These are phyloP conservation scores for Eulithis testata DNA, from an alignment of 2,888 invertebrate genomes.

Conservation along the genomic window DNA sequence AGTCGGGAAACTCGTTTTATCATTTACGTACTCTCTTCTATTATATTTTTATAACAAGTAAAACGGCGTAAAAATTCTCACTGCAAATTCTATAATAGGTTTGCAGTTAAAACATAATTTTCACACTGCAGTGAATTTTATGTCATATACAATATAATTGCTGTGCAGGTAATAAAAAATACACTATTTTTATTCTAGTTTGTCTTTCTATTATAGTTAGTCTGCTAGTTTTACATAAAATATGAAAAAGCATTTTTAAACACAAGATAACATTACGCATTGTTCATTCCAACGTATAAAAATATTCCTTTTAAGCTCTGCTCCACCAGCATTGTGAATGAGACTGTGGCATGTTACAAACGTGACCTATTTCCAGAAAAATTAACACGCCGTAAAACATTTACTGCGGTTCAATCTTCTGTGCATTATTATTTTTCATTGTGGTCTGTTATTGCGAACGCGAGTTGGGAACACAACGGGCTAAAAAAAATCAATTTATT, in stretches of 20 bases:
- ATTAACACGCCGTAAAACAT: conserved; percentile 52
- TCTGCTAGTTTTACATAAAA: conserved; percentile 4
- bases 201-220: too few relatives aligned
- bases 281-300: conserved; percentile 32
- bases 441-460: conserved; percentile 72
- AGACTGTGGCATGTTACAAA: conserved; percentile 42
- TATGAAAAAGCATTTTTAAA: conserved; percentile 7
- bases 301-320: conserved; percentile 31
- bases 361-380: conserved; percentile 44
- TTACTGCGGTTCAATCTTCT: conserved; percentile 63
- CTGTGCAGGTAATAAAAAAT: not conserved
- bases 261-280: conserved; percentile 21
- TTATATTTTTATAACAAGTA: not conserved
- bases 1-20: too few relatives aligned
- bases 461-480: conserved; percentile 68
- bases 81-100: not conserved
- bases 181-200: not conserved
- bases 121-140: not conserved
- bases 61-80: not conserved
- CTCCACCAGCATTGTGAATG: conserved; percentile 35
- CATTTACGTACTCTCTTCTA: too few relatives aligned
- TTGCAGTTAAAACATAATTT: not conserved
- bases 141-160: too few relatives aligned
- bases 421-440: conserved; percentile 74
- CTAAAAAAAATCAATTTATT: conserved; percentile 82